Percentiles rank a stretch among this genome's conserved stretches.
Conservation (phyloP, 92 coral and sea anemone species). For the Actinernus sp. region DNA sequence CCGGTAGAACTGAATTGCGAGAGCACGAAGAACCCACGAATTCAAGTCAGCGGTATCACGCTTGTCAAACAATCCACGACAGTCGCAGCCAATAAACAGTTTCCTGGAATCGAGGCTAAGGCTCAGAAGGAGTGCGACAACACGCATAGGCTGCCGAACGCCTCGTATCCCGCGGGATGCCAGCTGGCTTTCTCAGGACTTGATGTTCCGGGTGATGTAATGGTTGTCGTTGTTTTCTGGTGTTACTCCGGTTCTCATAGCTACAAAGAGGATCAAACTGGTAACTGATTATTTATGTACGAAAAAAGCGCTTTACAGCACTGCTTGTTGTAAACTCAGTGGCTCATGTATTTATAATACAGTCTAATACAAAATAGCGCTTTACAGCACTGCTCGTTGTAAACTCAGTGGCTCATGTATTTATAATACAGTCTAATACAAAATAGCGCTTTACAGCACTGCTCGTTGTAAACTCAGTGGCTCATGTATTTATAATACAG, state of each 20-base stretch:
- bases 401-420: too few species aligned
- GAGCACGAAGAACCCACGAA: slow-evolving; percentile 17
- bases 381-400: too few species aligned
- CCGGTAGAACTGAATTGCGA: slow-evolving; percentile 58
- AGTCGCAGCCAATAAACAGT: slow-evolving; percentile 35
- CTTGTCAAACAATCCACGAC: slow-evolving; percentile 27
- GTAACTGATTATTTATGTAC: slow-evolving; percentile 7
- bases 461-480: too few species aligned
- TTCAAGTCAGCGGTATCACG: slow-evolving; percentile 64
- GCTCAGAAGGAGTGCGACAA: slow-evolving; percentile 55
- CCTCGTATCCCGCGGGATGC: slow-evolving; percentile 41
- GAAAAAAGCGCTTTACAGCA: not conserved
- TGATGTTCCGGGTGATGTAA: slow-evolving; percentile 33
- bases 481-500: too few species aligned
- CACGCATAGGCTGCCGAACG: slow-evolving; percentile 11
- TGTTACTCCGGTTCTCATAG: slow-evolving; percentile 27
- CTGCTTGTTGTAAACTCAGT: too few species aligned
- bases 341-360: too few species aligned
- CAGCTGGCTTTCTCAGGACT: slow-evolving; percentile 29
- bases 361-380: too few species aligned
- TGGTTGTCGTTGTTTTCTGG: slow-evolving; percentile 51
- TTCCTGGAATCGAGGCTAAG: slow-evolving; percentile 54
- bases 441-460: too few species aligned
- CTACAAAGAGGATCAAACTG: slow-evolving; percentile 3
- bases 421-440: too few species aligned